Base-by-base conservation (phyloP, 2,113 vertebrate species). In the Mustela nigripes region DNA sequence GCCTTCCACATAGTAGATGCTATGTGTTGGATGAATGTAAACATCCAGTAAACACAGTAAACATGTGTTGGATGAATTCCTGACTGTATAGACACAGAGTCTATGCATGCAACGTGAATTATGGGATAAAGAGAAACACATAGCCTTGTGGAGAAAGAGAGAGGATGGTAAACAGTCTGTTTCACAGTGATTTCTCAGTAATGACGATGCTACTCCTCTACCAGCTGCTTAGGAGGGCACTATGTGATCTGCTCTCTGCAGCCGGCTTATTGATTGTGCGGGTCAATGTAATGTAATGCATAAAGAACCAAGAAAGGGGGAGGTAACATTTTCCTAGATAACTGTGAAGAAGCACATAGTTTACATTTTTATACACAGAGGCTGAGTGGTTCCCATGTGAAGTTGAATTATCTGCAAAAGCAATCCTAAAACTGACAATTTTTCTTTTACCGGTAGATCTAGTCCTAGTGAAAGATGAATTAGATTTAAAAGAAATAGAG, bases 401-500 rank as follows among this genome's bases (percentile, higher is more conserved):
- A 86, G 45, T 4, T 39, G 56, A 45, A 91, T 76, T 95, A 88
- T 56, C 45, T 42, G 78, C 90, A 90, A 97, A 96, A 78, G n/a
- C 26, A 65, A 63, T 53, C 16, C 93, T 93, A 92, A 90, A 76
- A 42, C n/a, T 65, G 86, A 33, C 28, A 45, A 42, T 60, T 92
- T 84, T 58, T 92, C 16, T 73, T 42, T 95, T 65, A 69, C 81
- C 10, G 82, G 56, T 39, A 82, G 50, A 39, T 53, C 10, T 58
- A 50, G 45, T 81, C 45, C 73, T 69, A 31, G 36, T 11, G 33
- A 65, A 94, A 87, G 33, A 91, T 71, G 21, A n/a, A 19, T 50
- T 74, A 86, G 33, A 18, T 87, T 83, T 74, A 82, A 83, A 18
- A 90, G 62, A 97, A 92, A 96, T 85, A 3, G 0, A 14, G 88